phyloP scores from a whole-genome alignment of 2,888 invertebrate species.

The Pollenia amentaria region DNA sequence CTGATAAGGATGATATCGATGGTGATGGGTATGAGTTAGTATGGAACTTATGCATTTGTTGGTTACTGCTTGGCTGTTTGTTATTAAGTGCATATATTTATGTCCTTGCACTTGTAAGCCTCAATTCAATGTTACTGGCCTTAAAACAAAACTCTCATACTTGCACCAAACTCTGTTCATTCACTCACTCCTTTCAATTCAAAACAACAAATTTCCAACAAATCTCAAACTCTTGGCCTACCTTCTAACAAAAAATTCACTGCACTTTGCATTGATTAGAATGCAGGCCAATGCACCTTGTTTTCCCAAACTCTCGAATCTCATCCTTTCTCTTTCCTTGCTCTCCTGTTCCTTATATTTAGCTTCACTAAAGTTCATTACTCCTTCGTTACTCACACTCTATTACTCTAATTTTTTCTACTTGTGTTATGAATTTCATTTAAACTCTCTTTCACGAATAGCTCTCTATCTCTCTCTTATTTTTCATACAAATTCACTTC shows the following conservation, averaged over 20 bases:
- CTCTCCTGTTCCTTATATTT: neutral
- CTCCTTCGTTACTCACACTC: conserved; percentile 52
- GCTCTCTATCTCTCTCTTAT: neutral
- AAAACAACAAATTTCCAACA: neutral
- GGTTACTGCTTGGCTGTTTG: neutral
- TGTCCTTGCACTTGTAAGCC: conserved; percentile 70
- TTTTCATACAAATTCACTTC: conserved; percentile 7
- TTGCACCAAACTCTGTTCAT: neutral
- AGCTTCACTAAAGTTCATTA: conserved; percentile 61
- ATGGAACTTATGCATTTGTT: conserved; percentile 29
- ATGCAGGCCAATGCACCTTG: conserved; percentile 73
- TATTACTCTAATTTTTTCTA: neutral
- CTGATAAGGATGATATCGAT: neutral
- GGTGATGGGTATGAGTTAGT: conserved; percentile 20
- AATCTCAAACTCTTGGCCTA: conserved; percentile 19
- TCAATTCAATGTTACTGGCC: conserved; percentile 55
- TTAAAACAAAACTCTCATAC: conserved; percentile 7
- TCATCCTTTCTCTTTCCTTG: neutral
- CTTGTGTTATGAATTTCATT: neutral
- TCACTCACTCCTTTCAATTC: neutral
- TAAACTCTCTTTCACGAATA: conserved; percentile 1
- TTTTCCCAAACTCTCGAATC: conserved; percentile 2
- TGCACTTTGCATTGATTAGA: conserved; percentile 58
- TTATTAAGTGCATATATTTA: conserved; percentile 44
- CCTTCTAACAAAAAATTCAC: conserved; percentile 37